Base-by-base conservation (phyloP, 2,888 invertebrate genomes). In the Andrena minutula region DNA sequence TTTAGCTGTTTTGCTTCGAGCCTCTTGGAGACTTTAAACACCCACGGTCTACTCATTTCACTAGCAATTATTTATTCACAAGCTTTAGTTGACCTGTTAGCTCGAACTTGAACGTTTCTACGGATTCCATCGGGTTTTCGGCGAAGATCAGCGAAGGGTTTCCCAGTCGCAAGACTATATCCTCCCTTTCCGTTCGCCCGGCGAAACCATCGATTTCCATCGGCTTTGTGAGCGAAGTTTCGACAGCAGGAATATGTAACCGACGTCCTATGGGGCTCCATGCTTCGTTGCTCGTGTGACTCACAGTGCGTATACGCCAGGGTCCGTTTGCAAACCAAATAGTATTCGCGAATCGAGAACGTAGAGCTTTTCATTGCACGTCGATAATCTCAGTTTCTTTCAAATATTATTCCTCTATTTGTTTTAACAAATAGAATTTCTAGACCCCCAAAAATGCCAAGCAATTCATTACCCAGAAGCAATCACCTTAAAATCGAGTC, bases 201-300 rank as follows among this genome's bases (percentile, higher is more conserved):
- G 70, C 75, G 80, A 84, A 86, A 75, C 69, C 78, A 87, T 86
- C 86, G 86, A 87, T 87, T 77, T 81, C 75, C 75, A 74, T 79
- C 64, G 81, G 79, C 69, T 85, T 76, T 66, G 70, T 47, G 53
- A 49, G 75, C 63, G 30, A 47, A 78, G 71, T 60, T 81, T 78
- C 84, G 86, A 74, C 87, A 79, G 71, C 68, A 73, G 65, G 79
- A 82, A 87, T 86, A 82, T 79, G 82, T 79, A 75, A 82, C 77
- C 81, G 79, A 41, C 61, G 41, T 61, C 83, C 71, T 84, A 86
- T 86, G 79, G 87, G 88, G 85, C 86, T 89, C 80, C 85, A 84
- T 83, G 89, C 83, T 89, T 86, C 84, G 84, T 78, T 88, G 88
- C 81, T 80, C 87, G 71, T 86, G 79, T 89, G 89, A 90, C 86